Evolutionary conservation across 1,140 invertebrate species (phyloP), one percentile per base, ranked within the genome.

Genomic region (Drosophila ficusphila): DNA sequence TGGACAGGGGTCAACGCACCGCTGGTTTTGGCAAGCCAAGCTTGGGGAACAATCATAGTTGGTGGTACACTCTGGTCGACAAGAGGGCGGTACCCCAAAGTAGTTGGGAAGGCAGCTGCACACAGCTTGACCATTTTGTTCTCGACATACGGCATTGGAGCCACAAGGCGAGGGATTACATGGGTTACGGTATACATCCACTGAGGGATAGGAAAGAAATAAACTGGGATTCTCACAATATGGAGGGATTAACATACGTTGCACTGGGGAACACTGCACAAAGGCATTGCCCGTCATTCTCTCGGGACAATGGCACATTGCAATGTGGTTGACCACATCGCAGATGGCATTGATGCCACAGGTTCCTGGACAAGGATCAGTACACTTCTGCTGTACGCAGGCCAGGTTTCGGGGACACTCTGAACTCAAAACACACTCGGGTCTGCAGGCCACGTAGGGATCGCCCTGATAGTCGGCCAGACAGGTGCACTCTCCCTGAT

Each of bases 381-480:
- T 91, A 88, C 96, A 97, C 88, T 95, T 95, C 64, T 95, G 94
- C 42, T 94, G 93, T 46, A 94, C 93, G 83, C 96, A 97, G 3
- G 96, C 94, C 85, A 94, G 95, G 38, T 94, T 92, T 41, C 94
- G 92, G 0, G 95, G 92, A 90, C 96, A 97, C 71, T 97, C 96
- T 1, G 95, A 94, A 90, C 96, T 97, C 73, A 96, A 93, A 0
- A 96, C 94, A 91, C 96, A 97, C 91, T 97, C 96, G 14, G 96
- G 96, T 73, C 95, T 91, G 90, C 97, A 97, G 5, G 93, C 93
- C 61, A 92, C 79, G 58, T 95, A 95, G 3, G 95, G 94, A 90
- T 94, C 93, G 9, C 94, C 94, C 49, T 93, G 92, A 81, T 95
- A 96, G 39, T 94, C 94, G 18, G 92, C 88, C 49, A 95, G 68